Base-by-base conservation (phyloP, 2,888 invertebrate genomes). In the Enoplolaimus lenunculus region DNA sequence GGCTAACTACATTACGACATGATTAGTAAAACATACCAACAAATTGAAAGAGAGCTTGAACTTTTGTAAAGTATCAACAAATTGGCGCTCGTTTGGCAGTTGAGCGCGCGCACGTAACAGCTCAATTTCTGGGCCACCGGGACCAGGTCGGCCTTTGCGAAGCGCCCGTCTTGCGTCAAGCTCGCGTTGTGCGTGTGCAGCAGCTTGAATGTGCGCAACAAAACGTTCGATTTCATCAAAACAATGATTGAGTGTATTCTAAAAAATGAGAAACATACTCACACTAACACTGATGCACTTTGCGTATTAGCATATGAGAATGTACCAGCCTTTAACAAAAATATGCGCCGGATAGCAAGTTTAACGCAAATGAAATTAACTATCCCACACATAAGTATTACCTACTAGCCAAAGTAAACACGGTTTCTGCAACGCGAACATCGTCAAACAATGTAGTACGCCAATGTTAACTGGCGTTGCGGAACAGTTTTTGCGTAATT, bases 181-280 rank as follows among this genome's bases (percentile, higher is more conserved):
- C 81, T 98, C 97, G 69, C 91, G 85, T 60, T 90, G 90, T 1
- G 97, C 94, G 1, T 95, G 92, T 0, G 94, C 94, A 0, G 94
- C 93, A 82, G 94, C 92, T 81, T 98, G 97, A 70, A 98, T 86
- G 70, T 95, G 86, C 0, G 94, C 93, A 74, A 98, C 95, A 83
- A 98, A 98, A 82, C 94, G 92, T 83, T 98, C 98, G 78, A 98
- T 97, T 83, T 98, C 98, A 83, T 98, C 98, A 84, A 98, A 98
- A 82, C 97, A 98, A 79, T 90, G 90, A 82, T 93, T 93, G 71
- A 98, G 84, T 77, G 95, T 91, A 68, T 91, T 90, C 75, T 77
- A 70, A 29, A 69, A 67, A n/a, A 68, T 13, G 29, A 21, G 7
- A 67, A 2, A n/a, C n/a, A n/a, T n/a, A n/a, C n/a, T n/a, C n/a